A percentile compares a stretch with the other conserved stretches of the same genome.
phyloP scores from a whole-genome alignment of 2,888 invertebrate genomes.

The Apamea anceps region DNA sequence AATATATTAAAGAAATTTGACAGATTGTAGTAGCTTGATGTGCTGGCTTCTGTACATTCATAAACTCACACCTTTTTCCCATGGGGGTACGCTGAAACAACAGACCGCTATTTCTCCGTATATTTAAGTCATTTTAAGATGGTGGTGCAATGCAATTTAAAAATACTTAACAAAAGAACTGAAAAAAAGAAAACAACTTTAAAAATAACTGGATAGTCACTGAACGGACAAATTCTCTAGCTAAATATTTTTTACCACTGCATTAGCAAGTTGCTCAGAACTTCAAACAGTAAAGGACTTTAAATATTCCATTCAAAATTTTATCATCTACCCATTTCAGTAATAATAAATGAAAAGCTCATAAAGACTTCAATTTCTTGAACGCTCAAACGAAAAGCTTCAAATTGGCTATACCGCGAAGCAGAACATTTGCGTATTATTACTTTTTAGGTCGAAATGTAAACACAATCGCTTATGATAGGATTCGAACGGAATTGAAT shows the following conservation, averaged over 20 bases:
- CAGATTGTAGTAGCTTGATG: too few species aligned
- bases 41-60: too few species aligned
- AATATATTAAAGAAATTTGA: too few species aligned
- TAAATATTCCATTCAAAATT: not conserved
- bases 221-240: not conserved
- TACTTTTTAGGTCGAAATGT: slow-evolving; percentile 48
- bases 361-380: slow-evolving; percentile 21
- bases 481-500: slow-evolving; percentile 60
- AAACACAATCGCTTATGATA: slow-evolving; percentile 58
- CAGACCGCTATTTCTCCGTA: too few species aligned
- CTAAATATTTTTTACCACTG: not conserved
- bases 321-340: not conserved
- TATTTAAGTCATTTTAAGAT: not conserved
- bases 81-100: too few species aligned
- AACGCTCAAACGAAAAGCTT: slow-evolving; percentile 1
- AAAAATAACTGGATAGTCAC: too few species aligned
- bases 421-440: slow-evolving; percentile 29
- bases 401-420: slow-evolving; percentile 22
- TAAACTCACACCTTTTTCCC: too few species aligned
- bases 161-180: not conserved
- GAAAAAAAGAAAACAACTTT: too few species aligned
- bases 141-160: not conserved
- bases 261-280: not conserved
- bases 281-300: not conserved
- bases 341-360: not conserved